Evolutionary conservation across 1,140 invertebrate genomes (phyloP).

Genomic region (Trissolcus basalis): DNA sequence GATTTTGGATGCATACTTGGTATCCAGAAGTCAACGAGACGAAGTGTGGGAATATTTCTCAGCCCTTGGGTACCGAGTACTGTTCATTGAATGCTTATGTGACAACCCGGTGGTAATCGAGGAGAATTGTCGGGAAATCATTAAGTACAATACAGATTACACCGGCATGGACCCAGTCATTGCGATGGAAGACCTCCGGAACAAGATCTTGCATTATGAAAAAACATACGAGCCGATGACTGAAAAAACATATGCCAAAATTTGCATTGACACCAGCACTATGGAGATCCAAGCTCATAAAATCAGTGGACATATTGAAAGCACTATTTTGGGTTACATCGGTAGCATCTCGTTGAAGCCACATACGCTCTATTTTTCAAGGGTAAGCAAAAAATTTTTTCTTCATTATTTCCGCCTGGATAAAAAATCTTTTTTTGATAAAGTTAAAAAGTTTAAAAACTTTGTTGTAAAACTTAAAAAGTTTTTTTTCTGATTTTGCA

Average conservation of each 20-base stretch:
- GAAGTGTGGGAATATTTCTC: constrained; percentile 86
- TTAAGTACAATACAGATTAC: constrained; percentile 94
- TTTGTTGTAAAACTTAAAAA: too few relatives aligned
- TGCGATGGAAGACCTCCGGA: constrained; percentile 88
- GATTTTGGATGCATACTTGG: constrained; percentile 96
- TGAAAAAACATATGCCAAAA: constrained; percentile 76
- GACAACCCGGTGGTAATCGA: constrained; percentile 88
- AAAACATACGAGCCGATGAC: constrained; percentile 87
- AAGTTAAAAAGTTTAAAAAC: too few relatives aligned
- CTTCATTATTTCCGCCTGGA: too few relatives aligned
- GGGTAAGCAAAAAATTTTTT: constrained; percentile 76
- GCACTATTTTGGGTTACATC: constrained; percentile 85
- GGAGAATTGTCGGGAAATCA: constrained; percentile 92
- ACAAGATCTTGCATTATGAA: constrained; percentile 91
- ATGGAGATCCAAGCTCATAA: constrained; percentile 79
- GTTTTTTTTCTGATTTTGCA: too few relatives aligned
- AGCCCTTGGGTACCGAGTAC: constrained; percentile 86
- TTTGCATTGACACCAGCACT: constrained; percentile 84
- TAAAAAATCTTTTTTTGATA: not conserved
- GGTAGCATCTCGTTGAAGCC: constrained; percentile 84
- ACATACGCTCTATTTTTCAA: constrained; percentile 84
- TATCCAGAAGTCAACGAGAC: constrained; percentile 86
- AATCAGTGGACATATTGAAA: constrained; percentile 83
- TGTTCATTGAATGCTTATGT: constrained; percentile 95
- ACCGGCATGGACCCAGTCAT: constrained; percentile 83